These are phyloP conservation scores for Neocrepidodera transversa DNA, from an alignment of 2,888 invertebrate genomes.

Conservation along the genomic window DNA sequence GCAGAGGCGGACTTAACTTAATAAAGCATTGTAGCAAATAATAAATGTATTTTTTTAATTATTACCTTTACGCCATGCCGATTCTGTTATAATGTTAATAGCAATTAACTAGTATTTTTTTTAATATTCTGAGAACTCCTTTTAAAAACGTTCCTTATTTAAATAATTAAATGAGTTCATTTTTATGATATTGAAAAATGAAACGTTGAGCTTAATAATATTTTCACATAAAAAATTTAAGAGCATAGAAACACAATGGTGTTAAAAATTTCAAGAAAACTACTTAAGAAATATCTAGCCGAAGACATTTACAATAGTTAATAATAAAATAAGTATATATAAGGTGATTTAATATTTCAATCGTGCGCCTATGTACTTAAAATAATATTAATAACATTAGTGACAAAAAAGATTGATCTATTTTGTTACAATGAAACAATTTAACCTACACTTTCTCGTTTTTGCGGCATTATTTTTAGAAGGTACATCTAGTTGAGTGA, in stretches of 20 bases:
- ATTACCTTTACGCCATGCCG: slow-evolving; percentile 22
- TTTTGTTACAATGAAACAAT: not conserved
- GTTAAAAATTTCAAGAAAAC: too few relatives aligned
- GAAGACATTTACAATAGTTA: too few relatives aligned
- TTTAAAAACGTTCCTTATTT: not conserved
- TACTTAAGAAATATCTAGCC: too few relatives aligned
- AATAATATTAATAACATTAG: not conserved
- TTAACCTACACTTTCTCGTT: slow-evolving; percentile 1
- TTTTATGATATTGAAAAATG: slow-evolving; percentile 12
- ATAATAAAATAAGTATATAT: too few relatives aligned
- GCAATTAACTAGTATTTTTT: not conserved
- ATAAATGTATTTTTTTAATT: too few relatives aligned
- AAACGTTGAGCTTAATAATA: too few relatives aligned
- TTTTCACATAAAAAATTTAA: too few relatives aligned
- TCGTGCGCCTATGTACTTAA: too few relatives aligned
- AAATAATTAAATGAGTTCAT: slow-evolving; percentile 18
- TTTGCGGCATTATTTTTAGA: not conserved
- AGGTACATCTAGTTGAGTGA: not conserved
- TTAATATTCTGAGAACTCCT: too few relatives aligned
- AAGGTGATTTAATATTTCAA: too few relatives aligned
- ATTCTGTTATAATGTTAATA: not conserved
- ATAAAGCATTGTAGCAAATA: too few relatives aligned
- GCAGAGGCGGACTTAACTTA: slow-evolving; percentile 35
- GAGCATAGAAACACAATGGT: too few relatives aligned
- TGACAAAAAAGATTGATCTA: not conserved